Conservation (phyloP, 2,888 invertebrate species). For the Orthonevra nobilis region DNA sequence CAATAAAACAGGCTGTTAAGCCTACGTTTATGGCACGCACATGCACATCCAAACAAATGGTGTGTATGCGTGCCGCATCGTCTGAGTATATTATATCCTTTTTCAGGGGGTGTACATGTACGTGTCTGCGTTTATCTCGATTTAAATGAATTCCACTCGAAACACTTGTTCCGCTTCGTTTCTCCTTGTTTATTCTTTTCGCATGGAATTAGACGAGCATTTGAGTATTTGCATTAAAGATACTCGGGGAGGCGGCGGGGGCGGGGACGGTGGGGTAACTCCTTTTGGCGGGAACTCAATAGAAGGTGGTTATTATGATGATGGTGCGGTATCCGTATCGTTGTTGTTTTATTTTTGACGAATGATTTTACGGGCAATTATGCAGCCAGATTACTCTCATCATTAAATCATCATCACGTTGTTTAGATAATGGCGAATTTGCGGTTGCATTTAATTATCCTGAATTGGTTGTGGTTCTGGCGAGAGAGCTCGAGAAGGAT, state of each 20-base stretch:
- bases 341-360: constrained; percentile 34
- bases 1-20: constrained; percentile 60
- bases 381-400: constrained; percentile 24
- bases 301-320: background rate
- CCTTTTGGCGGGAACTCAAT: no score
- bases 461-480: constrained; percentile 2
- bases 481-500: constrained; percentile 19
- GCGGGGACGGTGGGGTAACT: background rate
- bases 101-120: constrained; percentile 1
- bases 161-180: constrained; percentile 57
- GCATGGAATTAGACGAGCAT: constrained; percentile 46
- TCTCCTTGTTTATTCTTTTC: constrained; percentile 59
- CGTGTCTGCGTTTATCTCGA: constrained; percentile 50
- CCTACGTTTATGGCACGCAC: constrained; percentile 29
- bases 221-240: constrained; percentile 61
- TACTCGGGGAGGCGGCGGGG: constrained; percentile 3
- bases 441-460: constrained; percentile 52
- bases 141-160: constrained; percentile 54
- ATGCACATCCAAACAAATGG: background rate
- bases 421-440: constrained; percentile 56
- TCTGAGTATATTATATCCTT: constrained; percentile 1
- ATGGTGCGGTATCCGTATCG: background rate
- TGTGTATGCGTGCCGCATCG: no score
- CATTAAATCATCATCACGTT: constrained; percentile 55
- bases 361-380: constrained; percentile 45